phyloP scores from a whole-genome alignment of 2,113 vertebrate species.

The Piliocolobus tephrosceles region DNA sequence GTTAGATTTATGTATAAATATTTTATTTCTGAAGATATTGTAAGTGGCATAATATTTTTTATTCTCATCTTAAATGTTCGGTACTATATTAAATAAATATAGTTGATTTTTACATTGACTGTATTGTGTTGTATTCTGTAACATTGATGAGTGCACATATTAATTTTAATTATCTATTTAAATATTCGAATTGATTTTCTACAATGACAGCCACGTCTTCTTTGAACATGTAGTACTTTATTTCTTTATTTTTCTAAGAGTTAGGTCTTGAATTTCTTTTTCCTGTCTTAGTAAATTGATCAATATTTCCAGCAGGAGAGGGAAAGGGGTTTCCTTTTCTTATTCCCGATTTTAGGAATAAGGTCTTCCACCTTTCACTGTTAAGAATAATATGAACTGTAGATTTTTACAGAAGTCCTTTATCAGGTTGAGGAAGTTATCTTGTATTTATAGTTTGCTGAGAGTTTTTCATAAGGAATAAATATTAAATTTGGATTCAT shows the following conservation, averaged over 20 bases:
- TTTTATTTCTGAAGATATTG: not conserved
- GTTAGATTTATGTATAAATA: not conserved
- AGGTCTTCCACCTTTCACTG: not conserved
- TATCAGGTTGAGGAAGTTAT: not conserved
- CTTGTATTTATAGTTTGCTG: not conserved
- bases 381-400: not conserved
- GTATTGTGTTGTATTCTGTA: not conserved
- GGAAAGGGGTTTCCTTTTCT: not conserved
- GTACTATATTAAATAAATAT: not conserved
- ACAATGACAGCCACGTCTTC: not conserved
- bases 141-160: not conserved
- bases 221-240: not conserved
- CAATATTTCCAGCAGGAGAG: not conserved
- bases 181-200: not conserved
- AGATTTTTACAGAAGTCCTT: not conserved
- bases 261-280: not conserved
- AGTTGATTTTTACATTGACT: not conserved
- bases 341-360: not conserved
- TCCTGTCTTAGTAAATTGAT: not conserved
- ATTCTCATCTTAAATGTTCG: not conserved
- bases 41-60: not conserved
- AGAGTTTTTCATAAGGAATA: not conserved
- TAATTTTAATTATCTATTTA: not conserved
- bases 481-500: not conserved
- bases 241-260: not conserved